phyloP scores from a whole-genome alignment of 2,797 vertebrate species.

The Parauchenoglanis punctatus region DNA sequence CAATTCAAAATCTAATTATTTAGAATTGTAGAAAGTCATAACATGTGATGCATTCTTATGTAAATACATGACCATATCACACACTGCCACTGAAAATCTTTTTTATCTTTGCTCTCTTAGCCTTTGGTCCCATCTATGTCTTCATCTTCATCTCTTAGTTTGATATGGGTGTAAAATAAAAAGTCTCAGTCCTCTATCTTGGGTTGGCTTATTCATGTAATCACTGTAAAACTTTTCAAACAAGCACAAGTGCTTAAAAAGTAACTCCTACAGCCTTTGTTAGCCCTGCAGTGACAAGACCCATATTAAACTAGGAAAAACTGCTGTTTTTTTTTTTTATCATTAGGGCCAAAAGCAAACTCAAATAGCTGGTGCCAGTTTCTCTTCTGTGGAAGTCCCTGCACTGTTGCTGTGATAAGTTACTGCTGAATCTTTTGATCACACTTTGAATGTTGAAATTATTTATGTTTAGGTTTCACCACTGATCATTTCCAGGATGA shows the following conservation, averaged over 20 bases:
- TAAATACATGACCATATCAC: background rate
- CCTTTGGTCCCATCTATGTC: background rate
- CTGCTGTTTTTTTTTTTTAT: slow-evolving; percentile 17
- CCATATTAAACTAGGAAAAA: slow-evolving; percentile 78
- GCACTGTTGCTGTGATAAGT: slow-evolving; percentile 61
- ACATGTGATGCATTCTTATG: background rate
- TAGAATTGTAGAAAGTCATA: background rate
- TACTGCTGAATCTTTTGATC: slow-evolving; percentile 63
- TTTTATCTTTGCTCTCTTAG: background rate
- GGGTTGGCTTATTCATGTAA: background rate
- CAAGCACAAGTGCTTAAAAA: background rate
- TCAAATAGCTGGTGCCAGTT: slow-evolving; percentile 64
- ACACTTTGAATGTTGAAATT: slow-evolving; percentile 72
- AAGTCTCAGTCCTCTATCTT: background rate
- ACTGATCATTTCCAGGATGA: slow-evolving; percentile 86
- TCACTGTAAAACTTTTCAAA: background rate
- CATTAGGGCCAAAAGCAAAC: slow-evolving; percentile 39
- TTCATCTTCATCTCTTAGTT: background rate
- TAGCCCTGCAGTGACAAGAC: slow-evolving; percentile 59
- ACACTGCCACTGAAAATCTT: background rate
- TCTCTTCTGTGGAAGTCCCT: slow-evolving; percentile 56
- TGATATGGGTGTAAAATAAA: background rate
- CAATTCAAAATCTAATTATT: background rate
- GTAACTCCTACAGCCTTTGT: slow-evolving; percentile 1
- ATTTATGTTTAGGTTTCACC: slow-evolving; percentile 85